Conservation (phyloP, 2,113 vertebrate species). For the Zosterops borbonicus region DNA sequence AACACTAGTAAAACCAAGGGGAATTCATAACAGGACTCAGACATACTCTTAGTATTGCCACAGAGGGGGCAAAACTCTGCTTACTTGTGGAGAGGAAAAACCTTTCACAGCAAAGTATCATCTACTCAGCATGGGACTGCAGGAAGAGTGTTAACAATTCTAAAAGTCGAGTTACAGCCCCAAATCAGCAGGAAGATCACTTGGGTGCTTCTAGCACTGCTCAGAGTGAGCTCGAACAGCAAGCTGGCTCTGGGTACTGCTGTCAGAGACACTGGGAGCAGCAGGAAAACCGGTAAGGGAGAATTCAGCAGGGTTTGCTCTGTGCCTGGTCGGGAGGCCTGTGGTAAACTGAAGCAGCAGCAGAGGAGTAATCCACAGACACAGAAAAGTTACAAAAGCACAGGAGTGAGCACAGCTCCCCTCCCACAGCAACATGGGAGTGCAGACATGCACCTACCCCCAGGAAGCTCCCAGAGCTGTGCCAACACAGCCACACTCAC, state of each 20-base stretch:
- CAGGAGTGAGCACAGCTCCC: background rate
- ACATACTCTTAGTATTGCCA: background rate
- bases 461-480: background rate
- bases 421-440: background rate
- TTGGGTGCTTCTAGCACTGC: background rate
- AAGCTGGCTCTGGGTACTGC: rapidly evolving
- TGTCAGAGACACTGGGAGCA: background rate
- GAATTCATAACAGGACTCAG: background rate
- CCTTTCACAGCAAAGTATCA: background rate
- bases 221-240: background rate
- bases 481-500: background rate
- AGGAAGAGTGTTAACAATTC: background rate
- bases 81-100: background rate
- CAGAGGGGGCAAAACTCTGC: background rate
- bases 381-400: background rate
- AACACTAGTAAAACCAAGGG: background rate
- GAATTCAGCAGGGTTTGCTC: background rate
- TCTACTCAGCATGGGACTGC: background rate
- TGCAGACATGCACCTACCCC: background rate
- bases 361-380: background rate
- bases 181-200: background rate
- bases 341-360: background rate
- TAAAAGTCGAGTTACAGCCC: background rate
- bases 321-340: background rate
- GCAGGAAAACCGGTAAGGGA: background rate